Evolutionary conservation across 2,888 invertebrate genomes (phyloP).

Genomic region (Campopleginae sp.): DNA sequence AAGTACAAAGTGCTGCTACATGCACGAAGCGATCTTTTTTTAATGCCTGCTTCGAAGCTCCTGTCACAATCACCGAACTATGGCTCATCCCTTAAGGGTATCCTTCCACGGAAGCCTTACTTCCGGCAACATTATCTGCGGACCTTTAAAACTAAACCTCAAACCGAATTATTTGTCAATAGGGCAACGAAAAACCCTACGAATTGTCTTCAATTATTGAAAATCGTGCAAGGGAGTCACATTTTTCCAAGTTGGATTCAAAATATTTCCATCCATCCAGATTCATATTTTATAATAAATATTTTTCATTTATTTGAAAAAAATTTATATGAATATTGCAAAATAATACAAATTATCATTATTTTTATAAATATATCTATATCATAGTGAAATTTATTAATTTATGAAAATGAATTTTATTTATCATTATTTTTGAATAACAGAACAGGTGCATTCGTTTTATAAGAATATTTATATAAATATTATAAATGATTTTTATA

Average conservation of each 20-base stretch:
- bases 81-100: not conserved
- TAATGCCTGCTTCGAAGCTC: slow-evolving; percentile 68
- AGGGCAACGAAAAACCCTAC: too few relatives aligned
- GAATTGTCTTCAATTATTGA: too few relatives aligned
- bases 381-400: not conserved
- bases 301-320: too few relatives aligned
- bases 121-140: too few relatives aligned
- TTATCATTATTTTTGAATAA: not conserved
- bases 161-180: too few relatives aligned
- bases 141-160: too few relatives aligned
- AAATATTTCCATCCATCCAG: too few relatives aligned
- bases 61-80: slow-evolving; percentile 7
- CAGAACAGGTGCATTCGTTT: too few relatives aligned
- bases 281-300: not conserved
- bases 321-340: not conserved
- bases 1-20: slow-evolving; percentile 55
- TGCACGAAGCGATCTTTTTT: slow-evolving; percentile 63
- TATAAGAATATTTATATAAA: too few relatives aligned
- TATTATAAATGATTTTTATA: too few relatives aligned
- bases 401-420: not conserved
- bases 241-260: too few relatives aligned
- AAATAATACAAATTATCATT: not conserved
- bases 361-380: not conserved
- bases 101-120: not conserved
- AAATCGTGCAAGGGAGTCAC: too few relatives aligned